These are phyloP conservation scores for Chloroceryle amazona DNA, from an alignment of 2,797 vertebrate species.

Conservation along the genomic window DNA sequence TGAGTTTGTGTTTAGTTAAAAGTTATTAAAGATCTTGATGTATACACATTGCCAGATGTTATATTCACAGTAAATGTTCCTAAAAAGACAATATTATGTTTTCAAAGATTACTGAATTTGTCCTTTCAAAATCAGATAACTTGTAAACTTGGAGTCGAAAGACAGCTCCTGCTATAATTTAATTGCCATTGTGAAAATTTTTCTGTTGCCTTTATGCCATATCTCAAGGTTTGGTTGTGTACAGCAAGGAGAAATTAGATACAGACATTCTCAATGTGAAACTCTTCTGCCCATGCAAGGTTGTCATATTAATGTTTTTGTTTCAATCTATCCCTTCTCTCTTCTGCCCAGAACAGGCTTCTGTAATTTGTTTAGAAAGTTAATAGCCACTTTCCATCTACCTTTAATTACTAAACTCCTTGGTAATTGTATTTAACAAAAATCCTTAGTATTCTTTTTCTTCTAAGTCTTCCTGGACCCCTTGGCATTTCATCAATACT, in stretches of 20 bases:
- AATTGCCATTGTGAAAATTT: not conserved
- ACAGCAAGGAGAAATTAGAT: not conserved
- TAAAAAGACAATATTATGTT: not conserved
- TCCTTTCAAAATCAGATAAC: not conserved
- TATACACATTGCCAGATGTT: not conserved
- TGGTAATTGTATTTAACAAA: not conserved
- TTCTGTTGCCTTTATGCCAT: not conserved
- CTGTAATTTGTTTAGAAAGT: not conserved
- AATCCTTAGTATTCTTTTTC: not conserved
- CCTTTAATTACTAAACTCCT: not conserved
- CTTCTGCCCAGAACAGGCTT: not conserved
- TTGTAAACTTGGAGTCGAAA: not conserved
- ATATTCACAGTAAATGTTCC: not conserved
- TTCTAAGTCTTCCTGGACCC: not conserved
- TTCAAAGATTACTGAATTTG: not conserved
- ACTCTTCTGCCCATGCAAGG: not conserved
- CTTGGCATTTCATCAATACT: not conserved
- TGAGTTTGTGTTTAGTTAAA: rapidly evolving
- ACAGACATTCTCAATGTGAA: not conserved
- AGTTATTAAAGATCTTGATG: not conserved
- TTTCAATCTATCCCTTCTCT: not conserved
- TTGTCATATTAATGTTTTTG: not conserved
- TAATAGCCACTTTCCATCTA: not conserved
- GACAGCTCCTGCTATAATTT: not conserved
- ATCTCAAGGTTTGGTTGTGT: not conserved